Percentiles rank a stretch among this genome's conserved stretches.
phyloP scores from a whole-genome alignment of 1,140 invertebrate species.

The Chironomus striatipennis region DNA sequence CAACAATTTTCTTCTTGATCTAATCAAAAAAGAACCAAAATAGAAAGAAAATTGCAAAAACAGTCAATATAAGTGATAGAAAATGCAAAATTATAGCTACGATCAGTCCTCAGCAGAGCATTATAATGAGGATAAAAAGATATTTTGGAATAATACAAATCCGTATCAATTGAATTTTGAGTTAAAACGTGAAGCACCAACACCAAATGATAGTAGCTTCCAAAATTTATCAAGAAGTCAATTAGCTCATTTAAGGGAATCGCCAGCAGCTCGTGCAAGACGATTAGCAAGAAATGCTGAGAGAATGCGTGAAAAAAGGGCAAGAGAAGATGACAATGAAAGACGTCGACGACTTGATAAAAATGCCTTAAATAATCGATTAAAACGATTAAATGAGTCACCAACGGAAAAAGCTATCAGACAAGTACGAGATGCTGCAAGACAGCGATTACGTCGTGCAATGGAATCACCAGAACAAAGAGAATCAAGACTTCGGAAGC shows the following conservation, averaged over 20 bases:
- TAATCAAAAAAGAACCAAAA: no score
- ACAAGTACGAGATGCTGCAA: conserved; percentile 37
- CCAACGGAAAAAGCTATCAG: conserved; percentile 38
- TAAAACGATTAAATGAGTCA: conserved; percentile 37
- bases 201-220: not conserved
- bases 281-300: conserved; percentile 40
- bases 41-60: no score
- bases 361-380: conserved; percentile 38
- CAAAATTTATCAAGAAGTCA: not conserved
- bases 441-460: conserved; percentile 36
- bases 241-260: conserved; percentile 29
- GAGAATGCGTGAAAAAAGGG: conserved; percentile 38
- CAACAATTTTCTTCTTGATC: no score
- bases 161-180: not conserved
- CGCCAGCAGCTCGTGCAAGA: conserved; percentile 37
- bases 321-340: conserved; percentile 38
- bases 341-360: conserved; percentile 36
- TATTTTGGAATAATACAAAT: not conserved
- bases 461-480: conserved; percentile 45
- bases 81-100: conserved; percentile 16
- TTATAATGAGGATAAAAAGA: not conserved
- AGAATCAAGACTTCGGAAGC: conserved; percentile 41
- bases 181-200: not conserved
- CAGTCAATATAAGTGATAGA: not conserved
- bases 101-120: not conserved